Percentiles rank a stretch among this genome's conserved stretches.
Evolutionary conservation across 2,797 vertebrate genomes (phyloP).

Genomic region (Denticeps clupeoides): DNA sequence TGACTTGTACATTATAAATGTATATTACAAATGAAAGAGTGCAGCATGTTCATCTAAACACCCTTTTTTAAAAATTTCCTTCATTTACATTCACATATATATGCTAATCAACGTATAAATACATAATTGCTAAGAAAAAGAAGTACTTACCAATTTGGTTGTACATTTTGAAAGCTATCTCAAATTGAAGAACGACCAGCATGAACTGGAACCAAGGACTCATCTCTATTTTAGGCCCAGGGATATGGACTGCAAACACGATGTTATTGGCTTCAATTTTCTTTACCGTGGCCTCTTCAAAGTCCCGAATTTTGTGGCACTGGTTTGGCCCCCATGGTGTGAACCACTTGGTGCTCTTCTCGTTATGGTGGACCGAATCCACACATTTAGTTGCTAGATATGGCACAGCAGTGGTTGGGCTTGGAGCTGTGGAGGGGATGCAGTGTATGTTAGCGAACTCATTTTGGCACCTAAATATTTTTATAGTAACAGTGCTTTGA

Average conservation of each 20-base stretch:
- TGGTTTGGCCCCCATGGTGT: slow-evolving; percentile 81
- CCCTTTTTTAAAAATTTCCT: no score
- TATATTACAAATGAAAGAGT: no score
- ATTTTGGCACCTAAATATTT: no score
- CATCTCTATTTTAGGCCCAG: slow-evolving; percentile 78
- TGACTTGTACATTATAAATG: no score
- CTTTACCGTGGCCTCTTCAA: slow-evolving; percentile 75
- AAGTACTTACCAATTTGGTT: slow-evolving; percentile 81
- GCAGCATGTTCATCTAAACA: no score
- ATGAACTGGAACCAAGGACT: slow-evolving; percentile 98
- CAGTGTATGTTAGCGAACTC: no score
- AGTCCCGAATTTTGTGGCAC: slow-evolving; percentile 75
- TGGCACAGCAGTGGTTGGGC: slow-evolving; percentile 70
- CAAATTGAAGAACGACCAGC: slow-evolving; percentile 86
- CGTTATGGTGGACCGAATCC: slow-evolving; percentile 62
- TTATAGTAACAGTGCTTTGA: not conserved
- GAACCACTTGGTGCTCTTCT: slow-evolving; percentile 72
- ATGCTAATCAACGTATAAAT: no score
- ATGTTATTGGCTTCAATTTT: slow-evolving; percentile 90
- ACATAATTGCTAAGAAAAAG: not conserved
- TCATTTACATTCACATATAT: no score
- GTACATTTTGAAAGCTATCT: slow-evolving; percentile 82
- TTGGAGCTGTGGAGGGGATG: slow-evolving; percentile 88
- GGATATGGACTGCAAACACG: slow-evolving; percentile 86
- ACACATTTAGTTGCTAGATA: slow-evolving; percentile 84